Evolutionary conservation across 2,888 invertebrate genomes (phyloP).

Genomic region (Cerastoderma edule): DNA sequence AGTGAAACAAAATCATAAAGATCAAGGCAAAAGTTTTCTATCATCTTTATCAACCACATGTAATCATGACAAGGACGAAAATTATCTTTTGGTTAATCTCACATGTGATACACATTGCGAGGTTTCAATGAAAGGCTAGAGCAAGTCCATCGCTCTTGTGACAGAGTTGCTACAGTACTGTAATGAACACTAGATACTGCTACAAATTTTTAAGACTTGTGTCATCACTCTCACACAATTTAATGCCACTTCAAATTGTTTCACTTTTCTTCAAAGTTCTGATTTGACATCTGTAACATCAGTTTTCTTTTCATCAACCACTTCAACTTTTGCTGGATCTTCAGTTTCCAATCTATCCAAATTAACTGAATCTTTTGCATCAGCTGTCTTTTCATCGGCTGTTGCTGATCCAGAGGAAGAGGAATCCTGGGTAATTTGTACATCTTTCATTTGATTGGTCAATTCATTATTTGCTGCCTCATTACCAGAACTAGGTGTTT

Average conservation of each 20-base stretch:
- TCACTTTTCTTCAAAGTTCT: neutral
- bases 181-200: too few species aligned
- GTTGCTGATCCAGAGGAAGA: neutral
- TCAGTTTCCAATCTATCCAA: neutral
- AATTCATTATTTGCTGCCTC: neutral
- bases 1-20: too few species aligned
- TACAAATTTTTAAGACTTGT: too few species aligned
- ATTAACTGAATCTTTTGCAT: neutral
- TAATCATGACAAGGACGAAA: too few species aligned
- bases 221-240: too few species aligned
- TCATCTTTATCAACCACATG: too few species aligned
- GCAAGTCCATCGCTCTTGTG: too few species aligned
- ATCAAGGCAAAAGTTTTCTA: too few species aligned
- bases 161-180: too few species aligned
- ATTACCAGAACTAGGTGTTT: neutral
- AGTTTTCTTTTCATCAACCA: neutral
- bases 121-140: too few species aligned
- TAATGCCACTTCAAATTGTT: neutral
- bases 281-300: neutral
- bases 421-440: conserved; percentile 6
- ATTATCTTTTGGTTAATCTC: too few species aligned
- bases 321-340: neutral
- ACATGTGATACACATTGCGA: too few species aligned
- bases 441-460: conserved; percentile 1
- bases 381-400: neutral